These are phyloP conservation scores for Sinhomidia bicolor DNA, from an alignment of 2,888 invertebrate species.

Conservation along the genomic window DNA sequence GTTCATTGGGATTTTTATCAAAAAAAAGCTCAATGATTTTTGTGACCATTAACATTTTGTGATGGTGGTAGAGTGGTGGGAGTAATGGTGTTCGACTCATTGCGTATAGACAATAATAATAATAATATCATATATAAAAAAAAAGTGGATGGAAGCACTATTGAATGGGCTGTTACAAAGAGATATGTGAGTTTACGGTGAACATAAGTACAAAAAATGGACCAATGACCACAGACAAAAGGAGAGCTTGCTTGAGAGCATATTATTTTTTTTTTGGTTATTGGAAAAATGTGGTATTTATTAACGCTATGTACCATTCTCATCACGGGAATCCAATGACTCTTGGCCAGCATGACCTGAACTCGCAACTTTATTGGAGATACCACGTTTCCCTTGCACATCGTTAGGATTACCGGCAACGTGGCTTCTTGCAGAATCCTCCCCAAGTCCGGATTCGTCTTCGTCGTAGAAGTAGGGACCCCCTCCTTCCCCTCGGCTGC, in stretches of 20 bases:
- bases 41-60: conserved; percentile 49
- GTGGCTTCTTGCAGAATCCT: conserved; percentile 75
- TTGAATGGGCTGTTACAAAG: background rate
- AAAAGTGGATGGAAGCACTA: too few species aligned
- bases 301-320: conserved; percentile 75
- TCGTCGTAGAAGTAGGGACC: conserved; percentile 75
- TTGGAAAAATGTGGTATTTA: background rate
- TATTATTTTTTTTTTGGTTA: conserved; percentile 7
- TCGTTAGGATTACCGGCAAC: conserved; percentile 75
- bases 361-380: conserved; percentile 78
- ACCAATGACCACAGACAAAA: conserved; percentile 41
- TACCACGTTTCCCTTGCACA: conserved; percentile 79
- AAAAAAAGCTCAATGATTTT: conserved; percentile 31
- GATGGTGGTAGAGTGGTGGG: background rate
- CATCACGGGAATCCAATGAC: conserved; percentile 77
- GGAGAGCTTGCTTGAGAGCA: background rate
- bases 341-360: conserved; percentile 77
- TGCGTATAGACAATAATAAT: background rate
- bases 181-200: background rate
- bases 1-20: conserved; percentile 28
- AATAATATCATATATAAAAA: background rate
- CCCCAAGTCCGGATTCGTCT: conserved; percentile 74
- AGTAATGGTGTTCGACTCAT: conserved; percentile 24
- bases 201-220: conserved; percentile 15
- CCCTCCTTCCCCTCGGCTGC: conserved; percentile 77